Percentiles rank a stretch among this genome's conserved stretches.
These are phyloP conservation scores for Acanthosepion esculentum DNA, from an alignment of 2,888 invertebrate genomes.

Conservation along the genomic window DNA sequence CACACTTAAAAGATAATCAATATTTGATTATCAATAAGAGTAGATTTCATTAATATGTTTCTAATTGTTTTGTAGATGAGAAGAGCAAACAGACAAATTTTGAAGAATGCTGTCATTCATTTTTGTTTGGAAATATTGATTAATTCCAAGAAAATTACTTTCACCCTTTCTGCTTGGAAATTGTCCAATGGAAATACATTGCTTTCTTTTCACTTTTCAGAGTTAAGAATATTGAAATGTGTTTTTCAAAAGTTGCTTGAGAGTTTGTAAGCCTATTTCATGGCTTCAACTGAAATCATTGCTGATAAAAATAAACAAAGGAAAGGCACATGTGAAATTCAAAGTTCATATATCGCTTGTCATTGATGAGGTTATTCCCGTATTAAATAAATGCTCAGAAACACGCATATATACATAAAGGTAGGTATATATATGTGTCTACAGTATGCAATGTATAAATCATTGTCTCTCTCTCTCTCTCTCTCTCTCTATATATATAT, in stretches of 20 bases:
- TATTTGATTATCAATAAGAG: background rate
- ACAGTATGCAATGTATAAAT: background rate
- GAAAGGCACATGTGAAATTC: too few species aligned
- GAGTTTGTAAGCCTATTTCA: background rate
- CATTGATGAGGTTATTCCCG: too few species aligned
- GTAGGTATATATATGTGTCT: background rate
- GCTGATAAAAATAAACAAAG: too few species aligned
- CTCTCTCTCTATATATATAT: too few species aligned
- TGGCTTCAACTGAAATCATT: too few species aligned
- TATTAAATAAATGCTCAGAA: too few species aligned
- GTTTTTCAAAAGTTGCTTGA: background rate
- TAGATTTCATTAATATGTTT: background rate
- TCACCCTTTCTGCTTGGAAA: background rate
- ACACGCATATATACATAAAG: background rate
- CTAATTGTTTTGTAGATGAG: background rate
- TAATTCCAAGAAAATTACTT: background rate
- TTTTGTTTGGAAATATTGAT: background rate
- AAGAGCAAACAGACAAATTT: background rate
- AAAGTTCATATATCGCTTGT: too few species aligned
- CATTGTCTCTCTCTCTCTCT: too few species aligned
- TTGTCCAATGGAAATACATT: background rate
- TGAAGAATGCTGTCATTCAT: background rate
- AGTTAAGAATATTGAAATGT: background rate
- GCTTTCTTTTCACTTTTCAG: background rate
- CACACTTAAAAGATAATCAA: slow-evolving; percentile 6